Conservation (phyloP, 2,888 invertebrate genomes). For the Drosophila birchii region DNA sequence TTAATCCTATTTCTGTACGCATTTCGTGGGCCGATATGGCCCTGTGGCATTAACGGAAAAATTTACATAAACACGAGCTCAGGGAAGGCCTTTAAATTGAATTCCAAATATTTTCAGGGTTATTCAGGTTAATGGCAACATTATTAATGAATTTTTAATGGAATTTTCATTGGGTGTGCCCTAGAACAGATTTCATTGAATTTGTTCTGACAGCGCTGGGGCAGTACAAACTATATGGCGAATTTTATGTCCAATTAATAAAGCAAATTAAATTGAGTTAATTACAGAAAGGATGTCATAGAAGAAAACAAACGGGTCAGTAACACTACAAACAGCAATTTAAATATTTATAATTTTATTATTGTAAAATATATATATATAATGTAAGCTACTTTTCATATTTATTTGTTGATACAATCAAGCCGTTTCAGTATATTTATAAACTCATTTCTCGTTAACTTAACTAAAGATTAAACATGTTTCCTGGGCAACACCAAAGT, state of each 20-base stretch:
- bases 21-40: neutral
- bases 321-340: neutral
- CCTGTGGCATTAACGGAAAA: slow-evolving; percentile 22
- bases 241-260: slow-evolving; percentile 17
- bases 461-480: neutral
- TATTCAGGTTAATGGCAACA: slow-evolving; percentile 11
- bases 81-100: slow-evolving; percentile 18
- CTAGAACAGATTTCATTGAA: slow-evolving; percentile 2
- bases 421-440: neutral
- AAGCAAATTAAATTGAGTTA: neutral
- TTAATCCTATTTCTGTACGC: slow-evolving; percentile 24
- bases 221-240: neutral
- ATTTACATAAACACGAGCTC: slow-evolving; percentile 20
- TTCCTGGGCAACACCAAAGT: neutral
- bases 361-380: neutral
- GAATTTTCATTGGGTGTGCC: slow-evolving; percentile 2
- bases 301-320: neutral
- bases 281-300: neutral
- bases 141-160: slow-evolving; percentile 32
- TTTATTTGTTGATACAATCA: neutral
- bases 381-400: neutral
- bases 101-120: slow-evolving; percentile 16
- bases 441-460: neutral
- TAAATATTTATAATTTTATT: neutral
- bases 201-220: neutral